Base-by-base conservation (phyloP, 2,888 invertebrate species). In the Pegoplata infirma region DNA sequence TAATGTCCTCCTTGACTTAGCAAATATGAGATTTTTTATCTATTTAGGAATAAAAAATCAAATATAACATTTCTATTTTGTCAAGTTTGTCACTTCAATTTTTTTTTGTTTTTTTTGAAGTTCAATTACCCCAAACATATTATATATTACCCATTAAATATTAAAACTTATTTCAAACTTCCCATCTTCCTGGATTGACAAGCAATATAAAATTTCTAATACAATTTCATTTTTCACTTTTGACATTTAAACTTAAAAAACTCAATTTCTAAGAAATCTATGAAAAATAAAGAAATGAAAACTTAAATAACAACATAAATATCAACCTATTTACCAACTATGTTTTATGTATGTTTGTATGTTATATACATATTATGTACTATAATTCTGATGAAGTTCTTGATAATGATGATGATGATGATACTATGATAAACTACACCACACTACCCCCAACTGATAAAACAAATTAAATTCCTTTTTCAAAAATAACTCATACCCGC, bases 281-380 rank as follows among this genome's bases (percentile, higher is more conserved):
- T 12, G 23, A 40, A 53, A 78, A 59, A 68, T 72, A 81, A 81
- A 74, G 80, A 81, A 82, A 77, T 79, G 81, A 81, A 83, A 81
- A 79, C 78, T 81, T 80, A 19, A 67, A 61, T 25, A 73, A 69
- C 66, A 80, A 73, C 76, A 64, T 73, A 44, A 74, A 47, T 32
- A 49, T 44, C 79, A 71, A 75, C 71, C 78, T 78, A 78, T 78
- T 78, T 78, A 78, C 73, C 64, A 68, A 69, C 67, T 63, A 71
- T 63, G 49, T 63, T 49, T 12, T 58, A 68, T 66, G 63, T 63
- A 71, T 63, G 49, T 63, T 49, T 12, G 47, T 68, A 73, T 68
- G 68, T 68, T 61, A 7, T 58, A 19, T 49, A 32, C 16, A 73
- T 68, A 63, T 68, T 61, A 7, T 58, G 19, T 49, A 32, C 16